These are phyloP conservation scores for Cydia fagiglandana DNA, from an alignment of 1,140 invertebrate species.

Conservation along the genomic window DNA sequence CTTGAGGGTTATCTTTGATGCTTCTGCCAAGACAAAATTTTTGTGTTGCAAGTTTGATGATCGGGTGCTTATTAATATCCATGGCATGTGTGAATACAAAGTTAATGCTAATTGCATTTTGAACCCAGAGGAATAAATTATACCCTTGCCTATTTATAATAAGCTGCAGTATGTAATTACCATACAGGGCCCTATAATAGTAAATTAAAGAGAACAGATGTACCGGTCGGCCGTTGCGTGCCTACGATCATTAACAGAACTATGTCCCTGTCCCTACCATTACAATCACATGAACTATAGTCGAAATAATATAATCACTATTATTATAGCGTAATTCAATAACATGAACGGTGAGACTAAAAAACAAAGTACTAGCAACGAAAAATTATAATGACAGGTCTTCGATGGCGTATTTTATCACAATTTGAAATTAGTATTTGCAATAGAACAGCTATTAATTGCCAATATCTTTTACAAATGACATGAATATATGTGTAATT, in stretches of 20 bases:
- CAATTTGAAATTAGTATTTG: not conserved
- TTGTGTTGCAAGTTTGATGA: not conserved
- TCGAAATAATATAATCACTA: conserved; percentile 24
- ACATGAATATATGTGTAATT: not conserved
- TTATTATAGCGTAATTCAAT: conserved; percentile 28
- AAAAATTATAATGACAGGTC: not conserved
- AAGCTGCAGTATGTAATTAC: conserved; percentile 30
- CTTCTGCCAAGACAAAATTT: not conserved
- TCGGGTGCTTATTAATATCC: not conserved
- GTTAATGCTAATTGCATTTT: not conserved
- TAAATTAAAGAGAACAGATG: conserved; percentile 33
- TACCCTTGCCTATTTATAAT: conserved; percentile 16
- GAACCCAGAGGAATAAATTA: not conserved
- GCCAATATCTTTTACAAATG: conserved; percentile 35
- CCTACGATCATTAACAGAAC: not conserved
- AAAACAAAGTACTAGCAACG: not conserved
- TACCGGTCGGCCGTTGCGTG: conserved; percentile 5
- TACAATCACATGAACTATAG: conserved; percentile 27
- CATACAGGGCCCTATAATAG: conserved; percentile 33
- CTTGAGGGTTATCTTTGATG: not conserved
- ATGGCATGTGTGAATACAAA: not conserved
- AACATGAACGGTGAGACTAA: conserved; percentile 9
- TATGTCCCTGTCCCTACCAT: conserved; percentile 18
- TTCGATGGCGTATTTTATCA: not conserved
- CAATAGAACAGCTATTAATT: not conserved